Conservation (phyloP, 1,140 invertebrate genomes). For the Maconellicoccus hirsutus region DNA sequence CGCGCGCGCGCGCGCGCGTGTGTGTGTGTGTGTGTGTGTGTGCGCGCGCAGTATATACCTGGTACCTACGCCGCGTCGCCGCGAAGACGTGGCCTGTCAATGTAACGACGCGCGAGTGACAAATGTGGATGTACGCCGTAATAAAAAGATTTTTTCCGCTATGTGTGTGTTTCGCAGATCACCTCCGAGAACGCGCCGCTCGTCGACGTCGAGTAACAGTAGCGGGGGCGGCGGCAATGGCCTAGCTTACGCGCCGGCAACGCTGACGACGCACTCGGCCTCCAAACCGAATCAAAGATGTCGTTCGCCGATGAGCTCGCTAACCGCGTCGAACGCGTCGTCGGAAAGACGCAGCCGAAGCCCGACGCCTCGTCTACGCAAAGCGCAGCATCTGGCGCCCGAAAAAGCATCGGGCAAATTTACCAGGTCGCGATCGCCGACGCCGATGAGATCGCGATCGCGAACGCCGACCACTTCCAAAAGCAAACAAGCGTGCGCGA, state of each 20-base stretch:
- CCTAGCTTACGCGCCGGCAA: constrained; percentile 27
- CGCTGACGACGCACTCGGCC: constrained; percentile 25
- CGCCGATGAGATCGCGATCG: not conserved
- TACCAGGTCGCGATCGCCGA: not conserved
- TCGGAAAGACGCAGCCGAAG: constrained; percentile 27
- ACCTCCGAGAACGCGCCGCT: constrained; percentile 42
- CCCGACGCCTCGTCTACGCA: constrained; percentile 24
- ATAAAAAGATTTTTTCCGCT: not conserved
- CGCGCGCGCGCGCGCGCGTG: too few species aligned
- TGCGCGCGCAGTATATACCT: too few species aligned
- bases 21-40: too few species aligned
- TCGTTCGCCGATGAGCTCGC: not conserved
- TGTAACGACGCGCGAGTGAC: too few species aligned
- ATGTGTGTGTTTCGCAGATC: constrained; percentile 33
- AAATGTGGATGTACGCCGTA: too few species aligned
- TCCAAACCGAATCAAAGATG: not conserved
- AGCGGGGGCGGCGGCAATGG: constrained; percentile 32
- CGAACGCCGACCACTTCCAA: not conserved
- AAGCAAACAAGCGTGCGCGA: not conserved
- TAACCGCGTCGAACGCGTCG: not conserved
- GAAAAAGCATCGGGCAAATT: not conserved
- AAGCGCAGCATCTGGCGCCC: not conserved
- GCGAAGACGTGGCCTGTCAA: too few species aligned
- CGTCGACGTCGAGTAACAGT: constrained; percentile 42
- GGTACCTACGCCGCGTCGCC: too few species aligned